Conservation (phyloP, 1,140 invertebrate species). For the Drosophila micromelanica region DNA sequence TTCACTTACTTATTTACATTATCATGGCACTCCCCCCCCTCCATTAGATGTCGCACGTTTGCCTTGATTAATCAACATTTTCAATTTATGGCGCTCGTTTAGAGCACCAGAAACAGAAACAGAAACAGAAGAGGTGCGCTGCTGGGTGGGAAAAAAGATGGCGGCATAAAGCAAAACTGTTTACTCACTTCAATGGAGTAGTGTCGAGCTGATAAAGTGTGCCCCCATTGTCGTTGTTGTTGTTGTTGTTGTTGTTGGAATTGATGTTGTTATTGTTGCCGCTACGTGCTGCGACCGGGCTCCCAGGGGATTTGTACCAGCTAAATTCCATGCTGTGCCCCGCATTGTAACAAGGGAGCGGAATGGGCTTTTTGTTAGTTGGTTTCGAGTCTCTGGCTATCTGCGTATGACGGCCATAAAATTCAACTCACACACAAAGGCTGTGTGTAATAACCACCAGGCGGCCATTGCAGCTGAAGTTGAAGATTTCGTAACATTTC, state of each 20-base stretch:
- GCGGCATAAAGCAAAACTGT: slow-evolving; percentile 70
- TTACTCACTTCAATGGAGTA: slow-evolving; percentile 76
- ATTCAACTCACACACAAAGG: slow-evolving; percentile 67
- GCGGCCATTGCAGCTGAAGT: slow-evolving; percentile 68
- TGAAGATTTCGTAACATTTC: slow-evolving; percentile 70
- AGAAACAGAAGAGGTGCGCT: neutral
- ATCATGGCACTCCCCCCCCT: slow-evolving; percentile 35
- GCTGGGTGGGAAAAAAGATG: slow-evolving; percentile 15
- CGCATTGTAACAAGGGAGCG: slow-evolving; percentile 10
- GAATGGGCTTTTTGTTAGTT: slow-evolving; percentile 11
- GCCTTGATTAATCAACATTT: slow-evolving; percentile 80
- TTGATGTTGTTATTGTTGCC: slow-evolving; percentile 28
- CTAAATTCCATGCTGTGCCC: slow-evolving; percentile 59
- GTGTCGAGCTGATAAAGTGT: slow-evolving; percentile 69
- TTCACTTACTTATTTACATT: too few species aligned
- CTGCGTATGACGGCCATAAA: slow-evolving; percentile 78
- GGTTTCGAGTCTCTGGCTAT: slow-evolving; percentile 45
- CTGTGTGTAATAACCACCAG: slow-evolving; percentile 76
- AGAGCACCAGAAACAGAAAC: slow-evolving; percentile 2
- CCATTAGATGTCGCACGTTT: slow-evolving; percentile 39
- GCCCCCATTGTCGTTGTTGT: slow-evolving; percentile 9
- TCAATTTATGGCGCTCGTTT: slow-evolving; percentile 75
- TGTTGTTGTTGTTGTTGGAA: slow-evolving; percentile 16
- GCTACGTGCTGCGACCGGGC: slow-evolving; percentile 68
- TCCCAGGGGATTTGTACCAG: slow-evolving; percentile 75